Evolutionary conservation across 2,113 vertebrate species (phyloP), one percentile per base, ranked within the genome.

Genomic region (Setophaga coronata): DNA sequence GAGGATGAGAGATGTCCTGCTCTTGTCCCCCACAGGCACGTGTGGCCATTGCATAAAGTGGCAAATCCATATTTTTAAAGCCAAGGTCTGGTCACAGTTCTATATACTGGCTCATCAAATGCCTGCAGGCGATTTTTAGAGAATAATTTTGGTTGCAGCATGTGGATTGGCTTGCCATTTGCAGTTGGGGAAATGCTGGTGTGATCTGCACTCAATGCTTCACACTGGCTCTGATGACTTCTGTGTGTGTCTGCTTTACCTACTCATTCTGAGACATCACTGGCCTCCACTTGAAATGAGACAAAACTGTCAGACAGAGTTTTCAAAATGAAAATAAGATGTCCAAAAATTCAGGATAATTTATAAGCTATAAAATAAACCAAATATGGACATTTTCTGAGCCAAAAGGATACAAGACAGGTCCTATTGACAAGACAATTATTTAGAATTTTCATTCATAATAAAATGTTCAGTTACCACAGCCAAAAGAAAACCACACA

Each of bases 351-450:
- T 74, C 36, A 62, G 26, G 9, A 82, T 21, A 91, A 66, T 95
- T 61, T 87, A 64, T 51, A 76, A 45, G 65, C 26, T 90, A 28
- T 89, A 93, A 97, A 96, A 56, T 26, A 56, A 93, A 95, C 70
- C 2, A 57, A 79, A 88, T 56, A 50, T 82, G 42, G 53, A 25
- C 17, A 38, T 66, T 86, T 96, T 92, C 43, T 45, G 54, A 73
- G 58, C 33, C 53, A 69, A 67, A 50, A 16, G 71, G 72, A 90
- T 62, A 42, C 1, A 40, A 95, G 58, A 51, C 34, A 76, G 62
- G 93, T 91, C 40, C 28, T 58, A 89, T 29, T 31, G 34, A 66
- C 51, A 58, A 54, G 40, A 70, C 7, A 60, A 54, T 47, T 64
- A 43, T 29, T n/a, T 60, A 48, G 51, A 51, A 45, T 69, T 65